These are phyloP conservation scores for Orchestia grillus DNA, from an alignment of 1,140 invertebrate genomes.

Conservation along the genomic window DNA sequence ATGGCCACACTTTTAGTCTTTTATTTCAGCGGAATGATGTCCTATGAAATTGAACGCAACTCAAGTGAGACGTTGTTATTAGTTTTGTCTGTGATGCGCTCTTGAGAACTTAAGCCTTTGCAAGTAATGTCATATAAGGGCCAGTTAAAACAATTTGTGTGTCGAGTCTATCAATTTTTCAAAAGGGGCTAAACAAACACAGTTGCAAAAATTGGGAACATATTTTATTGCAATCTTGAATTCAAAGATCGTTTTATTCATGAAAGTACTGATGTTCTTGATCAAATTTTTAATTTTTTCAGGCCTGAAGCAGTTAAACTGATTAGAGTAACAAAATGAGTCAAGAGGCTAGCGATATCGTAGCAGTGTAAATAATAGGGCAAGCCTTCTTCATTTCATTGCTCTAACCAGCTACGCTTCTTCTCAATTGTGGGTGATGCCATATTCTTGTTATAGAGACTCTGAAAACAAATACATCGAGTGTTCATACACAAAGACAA, in stretches of 20 bases:
- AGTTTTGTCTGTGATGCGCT: too few species aligned
- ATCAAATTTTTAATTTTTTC: not conserved
- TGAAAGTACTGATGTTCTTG: not conserved
- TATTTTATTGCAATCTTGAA: slow-evolving; percentile 40
- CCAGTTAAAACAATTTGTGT: not conserved
- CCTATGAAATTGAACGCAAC: too few species aligned
- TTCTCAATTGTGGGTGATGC: not conserved
- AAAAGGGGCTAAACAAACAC: not conserved
- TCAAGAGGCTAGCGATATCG: not conserved
- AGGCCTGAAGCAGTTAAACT: not conserved
- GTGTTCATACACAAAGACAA: not conserved
- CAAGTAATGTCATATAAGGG: too few species aligned
- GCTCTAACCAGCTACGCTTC: not conserved
- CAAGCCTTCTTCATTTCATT: not conserved
- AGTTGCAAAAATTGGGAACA: slow-evolving; percentile 52
- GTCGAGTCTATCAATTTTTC: not conserved
- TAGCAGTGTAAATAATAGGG: not conserved
- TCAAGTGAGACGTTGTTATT: too few species aligned
- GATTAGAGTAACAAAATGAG: not conserved
- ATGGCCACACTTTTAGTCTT: too few species aligned
- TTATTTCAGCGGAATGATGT: too few species aligned
- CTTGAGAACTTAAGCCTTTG: too few species aligned
- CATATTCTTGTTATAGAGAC: not conserved
- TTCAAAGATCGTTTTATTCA: not conserved
- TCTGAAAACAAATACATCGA: not conserved